A percentile compares a stretch with the other conserved stretches of the same genome.
Conservation (phyloP, 1,140 invertebrate genomes). For the Achroia grisella region DNA sequence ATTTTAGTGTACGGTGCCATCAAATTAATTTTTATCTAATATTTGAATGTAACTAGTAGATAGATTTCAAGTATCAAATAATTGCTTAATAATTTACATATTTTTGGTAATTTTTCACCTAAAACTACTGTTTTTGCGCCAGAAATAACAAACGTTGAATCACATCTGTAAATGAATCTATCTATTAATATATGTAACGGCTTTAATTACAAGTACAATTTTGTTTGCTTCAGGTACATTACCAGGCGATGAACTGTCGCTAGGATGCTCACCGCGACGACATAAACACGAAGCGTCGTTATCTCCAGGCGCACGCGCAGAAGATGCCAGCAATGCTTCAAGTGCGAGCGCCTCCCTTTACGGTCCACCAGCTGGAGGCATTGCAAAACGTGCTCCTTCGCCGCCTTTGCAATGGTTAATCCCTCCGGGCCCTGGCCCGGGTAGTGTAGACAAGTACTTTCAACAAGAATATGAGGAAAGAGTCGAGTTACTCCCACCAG, state of each 20-base stretch:
- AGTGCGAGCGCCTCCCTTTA: constrained; percentile 78
- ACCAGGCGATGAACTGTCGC: constrained; percentile 83
- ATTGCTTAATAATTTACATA: too few relatives aligned
- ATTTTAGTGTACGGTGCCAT: too few relatives aligned
- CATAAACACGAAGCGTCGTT: constrained; percentile 76
- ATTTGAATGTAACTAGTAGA: too few relatives aligned
- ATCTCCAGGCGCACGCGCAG: constrained; percentile 78
- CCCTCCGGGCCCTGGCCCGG: constrained; percentile 76
- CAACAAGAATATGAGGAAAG: constrained; percentile 77
- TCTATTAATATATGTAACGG: too few relatives aligned
- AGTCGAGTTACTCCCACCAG: constrained; percentile 63
- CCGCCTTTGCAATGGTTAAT: constrained; percentile 67
- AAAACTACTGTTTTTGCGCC: too few relatives aligned
- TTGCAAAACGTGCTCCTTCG: constrained; percentile 68
- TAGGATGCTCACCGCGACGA: constrained; percentile 74
- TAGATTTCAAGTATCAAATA: too few relatives aligned
- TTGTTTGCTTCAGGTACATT: constrained; percentile 79
- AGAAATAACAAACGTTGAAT: too few relatives aligned
- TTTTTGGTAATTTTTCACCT: too few relatives aligned
- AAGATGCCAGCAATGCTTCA: constrained; percentile 81
- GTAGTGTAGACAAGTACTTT: constrained; percentile 78
- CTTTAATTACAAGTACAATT: too few relatives aligned
- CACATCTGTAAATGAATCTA: too few relatives aligned
- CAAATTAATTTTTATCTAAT: too few relatives aligned
- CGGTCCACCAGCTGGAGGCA: constrained; percentile 56